Conservation (phyloP, 2,797 vertebrate species). For the Myoxocephalus aenaeus region DNA sequence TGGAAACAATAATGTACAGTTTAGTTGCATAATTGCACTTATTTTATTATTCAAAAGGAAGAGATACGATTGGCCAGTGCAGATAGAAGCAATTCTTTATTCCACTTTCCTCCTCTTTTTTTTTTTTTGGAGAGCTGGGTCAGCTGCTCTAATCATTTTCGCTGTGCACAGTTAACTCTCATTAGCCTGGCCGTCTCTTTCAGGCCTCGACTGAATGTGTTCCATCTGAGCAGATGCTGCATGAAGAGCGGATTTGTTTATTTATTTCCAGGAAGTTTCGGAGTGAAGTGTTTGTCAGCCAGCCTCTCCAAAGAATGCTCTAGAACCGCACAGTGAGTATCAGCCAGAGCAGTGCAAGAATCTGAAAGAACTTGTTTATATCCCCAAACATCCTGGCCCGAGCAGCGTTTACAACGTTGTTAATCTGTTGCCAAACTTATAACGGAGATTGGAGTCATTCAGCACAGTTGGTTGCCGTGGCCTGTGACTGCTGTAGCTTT, state of each 20-base stretch:
- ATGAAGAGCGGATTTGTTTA: slow-evolving; percentile 73
- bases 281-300: slow-evolving; percentile 60
- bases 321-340: slow-evolving; percentile 44
- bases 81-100: slow-evolving; percentile 20
- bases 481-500: slow-evolving; percentile 60
- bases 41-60: slow-evolving; percentile 41
- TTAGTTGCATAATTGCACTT: slow-evolving; percentile 47
- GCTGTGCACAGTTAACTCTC: slow-evolving; percentile 72
- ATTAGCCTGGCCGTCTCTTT: slow-evolving; percentile 73
- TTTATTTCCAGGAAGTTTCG: slow-evolving; percentile 74
- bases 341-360: slow-evolving; percentile 43
- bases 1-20: slow-evolving; percentile 32
- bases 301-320: slow-evolving; percentile 57
- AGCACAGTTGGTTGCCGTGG: slow-evolving; percentile 48
- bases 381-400: slow-evolving; percentile 53
- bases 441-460: slow-evolving; percentile 63
- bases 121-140: slow-evolving; percentile 49
- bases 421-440: slow-evolving; percentile 68
- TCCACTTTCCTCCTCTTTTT: background rate
- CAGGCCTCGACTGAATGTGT: slow-evolving; percentile 67
- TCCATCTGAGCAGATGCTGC: slow-evolving; percentile 80
- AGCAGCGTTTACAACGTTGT: slow-evolving; percentile 65
- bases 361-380: slow-evolving; percentile 58
- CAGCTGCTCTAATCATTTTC: slow-evolving; percentile 65
- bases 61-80: slow-evolving; percentile 5